Evolutionary conservation across 2,888 invertebrate species (phyloP).

Genomic region (Norana najaformis): DNA sequence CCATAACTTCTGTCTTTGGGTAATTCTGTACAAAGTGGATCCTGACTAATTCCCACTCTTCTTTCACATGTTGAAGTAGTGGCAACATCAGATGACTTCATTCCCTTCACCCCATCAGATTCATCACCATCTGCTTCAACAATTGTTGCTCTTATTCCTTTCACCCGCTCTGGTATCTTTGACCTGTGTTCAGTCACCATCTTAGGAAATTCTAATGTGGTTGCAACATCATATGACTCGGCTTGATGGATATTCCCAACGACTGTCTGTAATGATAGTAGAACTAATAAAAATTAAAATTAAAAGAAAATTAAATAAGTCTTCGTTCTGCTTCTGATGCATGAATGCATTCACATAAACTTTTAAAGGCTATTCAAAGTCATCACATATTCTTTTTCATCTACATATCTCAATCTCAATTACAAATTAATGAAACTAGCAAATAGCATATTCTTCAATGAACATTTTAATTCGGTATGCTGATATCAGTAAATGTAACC

Average conservation of each 20-base stretch:
- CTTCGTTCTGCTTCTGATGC: too few species aligned
- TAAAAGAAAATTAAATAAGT: not conserved
- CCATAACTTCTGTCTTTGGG: not conserved
- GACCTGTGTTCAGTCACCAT: not conserved
- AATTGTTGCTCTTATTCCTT: too few species aligned
- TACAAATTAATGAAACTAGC: too few species aligned
- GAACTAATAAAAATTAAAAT: not conserved
- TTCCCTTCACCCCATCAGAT: not conserved
- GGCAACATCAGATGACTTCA: not conserved
- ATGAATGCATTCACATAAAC: too few species aligned
- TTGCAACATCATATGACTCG: not conserved
- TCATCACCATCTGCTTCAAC: not conserved
- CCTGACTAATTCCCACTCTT: not conserved
- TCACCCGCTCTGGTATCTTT: not conserved
- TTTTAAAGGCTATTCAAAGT: too few species aligned
- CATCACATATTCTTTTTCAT: too few species aligned
- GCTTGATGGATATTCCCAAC: not conserved
- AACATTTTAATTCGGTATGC: too few species aligned
- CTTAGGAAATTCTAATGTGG: not conserved
- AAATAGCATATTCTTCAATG: too few species aligned
- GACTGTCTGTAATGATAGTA: not conserved
- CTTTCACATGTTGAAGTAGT: not conserved
- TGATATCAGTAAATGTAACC: too few species aligned
- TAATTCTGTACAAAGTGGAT: not conserved
- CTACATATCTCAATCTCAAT: too few species aligned